Conservation (phyloP, 2,113 vertebrate genomes). For the Trochalopteron elliotii region DNA sequence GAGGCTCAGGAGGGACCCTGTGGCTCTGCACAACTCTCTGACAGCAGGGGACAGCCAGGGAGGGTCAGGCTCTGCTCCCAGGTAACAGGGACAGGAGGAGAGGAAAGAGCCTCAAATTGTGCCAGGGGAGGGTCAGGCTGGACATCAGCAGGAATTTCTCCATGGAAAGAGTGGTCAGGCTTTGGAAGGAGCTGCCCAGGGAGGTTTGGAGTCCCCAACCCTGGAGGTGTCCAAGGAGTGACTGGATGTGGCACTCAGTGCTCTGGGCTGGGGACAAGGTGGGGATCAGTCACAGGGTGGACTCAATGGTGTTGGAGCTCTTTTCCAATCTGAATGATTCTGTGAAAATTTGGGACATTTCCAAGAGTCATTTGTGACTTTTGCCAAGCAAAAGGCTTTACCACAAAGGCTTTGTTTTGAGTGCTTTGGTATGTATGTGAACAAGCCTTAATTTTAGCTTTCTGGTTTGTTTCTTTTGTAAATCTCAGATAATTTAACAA, state of each 20-base stretch:
- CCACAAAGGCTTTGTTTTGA: background rate
- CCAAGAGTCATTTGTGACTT: background rate
- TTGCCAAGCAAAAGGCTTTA: background rate
- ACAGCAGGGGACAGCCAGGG: background rate
- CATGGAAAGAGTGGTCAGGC: rapidly evolving
- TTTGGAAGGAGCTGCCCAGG: background rate
- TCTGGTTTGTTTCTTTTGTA: background rate
- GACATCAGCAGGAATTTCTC: background rate
- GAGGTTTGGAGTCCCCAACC: background rate
- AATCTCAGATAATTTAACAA: constrained; percentile 6
- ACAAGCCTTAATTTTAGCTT: background rate
- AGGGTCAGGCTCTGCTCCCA: rapidly evolving
- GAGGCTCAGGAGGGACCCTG: background rate
- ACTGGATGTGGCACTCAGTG: rapidly evolving
- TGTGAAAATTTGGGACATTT: background rate
- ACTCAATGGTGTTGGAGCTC: background rate
- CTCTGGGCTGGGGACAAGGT: background rate
- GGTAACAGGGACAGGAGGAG: background rate
- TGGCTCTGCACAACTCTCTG: background rate
- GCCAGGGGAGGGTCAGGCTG: rapidly evolving
- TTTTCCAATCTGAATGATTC: background rate
- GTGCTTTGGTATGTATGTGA: background rate
- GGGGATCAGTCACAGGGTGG: background rate
- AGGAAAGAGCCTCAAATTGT: rapidly evolving
- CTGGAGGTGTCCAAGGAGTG: background rate